Conservation (phyloP, 2,888 invertebrate species). For the Lepidochitona cinerea region DNA sequence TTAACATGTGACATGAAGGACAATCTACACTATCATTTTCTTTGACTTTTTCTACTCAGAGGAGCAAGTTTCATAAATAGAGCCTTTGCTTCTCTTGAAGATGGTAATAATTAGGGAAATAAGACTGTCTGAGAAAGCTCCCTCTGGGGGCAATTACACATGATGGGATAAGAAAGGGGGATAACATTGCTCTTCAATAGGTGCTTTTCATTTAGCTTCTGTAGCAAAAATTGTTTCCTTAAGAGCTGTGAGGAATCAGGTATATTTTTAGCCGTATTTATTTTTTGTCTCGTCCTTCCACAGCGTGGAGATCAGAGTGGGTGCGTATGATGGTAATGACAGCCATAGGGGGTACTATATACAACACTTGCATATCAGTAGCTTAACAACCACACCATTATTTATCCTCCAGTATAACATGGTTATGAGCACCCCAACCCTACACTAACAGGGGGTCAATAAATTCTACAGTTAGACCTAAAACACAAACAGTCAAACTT, state of each 20-base stretch:
- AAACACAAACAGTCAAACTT: not conserved
- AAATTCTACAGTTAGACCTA: no score
- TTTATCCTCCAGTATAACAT: no score
- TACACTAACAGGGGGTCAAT: no score
- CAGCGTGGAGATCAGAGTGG: not conserved
- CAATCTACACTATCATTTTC: not conserved
- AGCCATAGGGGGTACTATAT: not conserved
- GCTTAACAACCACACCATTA: no score
- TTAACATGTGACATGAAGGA: not conserved
- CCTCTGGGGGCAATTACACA: slow-evolving; percentile 2
- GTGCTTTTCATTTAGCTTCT: not conserved
- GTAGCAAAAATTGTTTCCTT: not conserved
- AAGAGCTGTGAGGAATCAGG: not conserved
- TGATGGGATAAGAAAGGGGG: not conserved
- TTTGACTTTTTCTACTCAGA: not conserved
- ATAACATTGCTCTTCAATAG: not conserved
- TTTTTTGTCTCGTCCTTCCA: no score
- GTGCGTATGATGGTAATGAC: not conserved
- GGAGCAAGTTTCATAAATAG: no score
- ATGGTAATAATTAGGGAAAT: not conserved
- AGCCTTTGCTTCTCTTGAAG: not conserved
- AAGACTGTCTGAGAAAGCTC: not conserved
- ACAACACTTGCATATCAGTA: no score
- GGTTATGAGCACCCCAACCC: no score
- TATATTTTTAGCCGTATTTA: not conserved